A percentile compares a stretch with the other conserved stretches of the same genome.
Conservation (phyloP, 1,140 invertebrate genomes). For the Aphidius ervi region DNA sequence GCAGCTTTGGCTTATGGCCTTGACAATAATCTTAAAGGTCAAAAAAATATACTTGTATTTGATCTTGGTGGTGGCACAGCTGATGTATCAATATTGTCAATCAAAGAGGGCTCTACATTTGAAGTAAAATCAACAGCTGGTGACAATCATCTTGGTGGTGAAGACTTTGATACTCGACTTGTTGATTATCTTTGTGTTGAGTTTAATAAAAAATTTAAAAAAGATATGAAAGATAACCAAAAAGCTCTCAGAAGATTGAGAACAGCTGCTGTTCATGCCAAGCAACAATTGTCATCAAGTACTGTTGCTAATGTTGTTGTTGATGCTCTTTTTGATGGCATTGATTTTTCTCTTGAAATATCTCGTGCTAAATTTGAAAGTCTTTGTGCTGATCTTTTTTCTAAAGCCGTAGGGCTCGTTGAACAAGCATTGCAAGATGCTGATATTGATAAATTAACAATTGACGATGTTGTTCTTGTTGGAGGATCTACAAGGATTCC, state of each 20-base stretch:
- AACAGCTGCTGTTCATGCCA: constrained; percentile 73
- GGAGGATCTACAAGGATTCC: constrained; percentile 59
- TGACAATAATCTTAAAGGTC: constrained; percentile 75
- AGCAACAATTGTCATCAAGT: constrained; percentile 68
- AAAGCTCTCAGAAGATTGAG: constrained; percentile 65
- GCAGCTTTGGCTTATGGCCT: constrained; percentile 80
- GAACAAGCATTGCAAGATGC: constrained; percentile 63
- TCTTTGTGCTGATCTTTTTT: constrained; percentile 62
- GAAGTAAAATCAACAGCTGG: constrained; percentile 70
- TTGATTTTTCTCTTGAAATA: constrained; percentile 67
- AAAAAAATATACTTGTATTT: constrained; percentile 67
- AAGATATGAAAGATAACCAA: constrained; percentile 59
- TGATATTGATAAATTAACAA: constrained; percentile 60
- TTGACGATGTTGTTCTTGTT: constrained; percentile 55
- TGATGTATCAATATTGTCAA: constrained; percentile 74
- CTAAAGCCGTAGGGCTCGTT: constrained; percentile 57
- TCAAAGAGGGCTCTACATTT: constrained; percentile 44
- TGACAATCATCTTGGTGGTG: constrained; percentile 73
- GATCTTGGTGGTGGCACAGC: constrained; percentile 72
- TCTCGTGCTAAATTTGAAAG: constrained; percentile 66
- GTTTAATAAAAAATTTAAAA: constrained; percentile 66
- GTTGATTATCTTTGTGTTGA: constrained; percentile 63
- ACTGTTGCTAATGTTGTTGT: constrained; percentile 68
- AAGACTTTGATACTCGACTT: constrained; percentile 69
- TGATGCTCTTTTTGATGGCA: constrained; percentile 68